Evolutionary conservation across 2,113 vertebrate species (phyloP), one percentile per base, ranked within the genome.

Genomic region (Orycteropus afer): DNA sequence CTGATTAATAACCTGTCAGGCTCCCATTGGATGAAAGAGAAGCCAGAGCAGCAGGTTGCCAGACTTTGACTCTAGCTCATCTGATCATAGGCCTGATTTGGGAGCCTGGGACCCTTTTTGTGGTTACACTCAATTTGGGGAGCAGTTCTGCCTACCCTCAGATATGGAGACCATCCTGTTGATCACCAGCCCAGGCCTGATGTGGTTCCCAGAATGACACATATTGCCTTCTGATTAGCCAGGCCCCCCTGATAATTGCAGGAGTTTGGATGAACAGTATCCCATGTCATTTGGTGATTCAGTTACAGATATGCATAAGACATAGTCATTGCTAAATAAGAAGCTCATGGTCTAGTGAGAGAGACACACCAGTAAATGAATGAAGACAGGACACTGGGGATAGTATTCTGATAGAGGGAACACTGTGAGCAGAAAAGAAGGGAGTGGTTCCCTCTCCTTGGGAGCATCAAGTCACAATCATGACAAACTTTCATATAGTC

Each of bases 1-100:
- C 95, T 98, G 94, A 97, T 97, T 97, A 96, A 97, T 96, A 97
- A 95, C 61, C 79, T 63, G 10, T 76, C 94, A 93, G 96, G 93
- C 96, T 95, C 76, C 82, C 89, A 81, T 81, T 45, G 0, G 63
- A 74, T 82, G 57, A 86, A 67, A 51, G 45, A 20, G 11, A 92
- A 88, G 57, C 78, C 67, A 67, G 67, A 85, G 65, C 89, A 82
- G 86, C 32, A 69, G 69, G 86, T 63, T 47, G 25, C 79, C 92
- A 96, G 84, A 81, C 87, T 69, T 88, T 1, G 13, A 51, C 76
- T 84, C 32, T 8, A 76, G 84, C 32, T 85, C 79, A 34, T 67
- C 89, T 79, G 3, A 45, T 61, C 42, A 8, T 57, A 84, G 76
- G 84, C 84, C 84, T 93, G 34, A 18, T 61, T 45, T 81, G 67